These are phyloP conservation scores for Lepus europaeus DNA, from an alignment of 2,113 vertebrate genomes.

Conservation along the genomic window DNA sequence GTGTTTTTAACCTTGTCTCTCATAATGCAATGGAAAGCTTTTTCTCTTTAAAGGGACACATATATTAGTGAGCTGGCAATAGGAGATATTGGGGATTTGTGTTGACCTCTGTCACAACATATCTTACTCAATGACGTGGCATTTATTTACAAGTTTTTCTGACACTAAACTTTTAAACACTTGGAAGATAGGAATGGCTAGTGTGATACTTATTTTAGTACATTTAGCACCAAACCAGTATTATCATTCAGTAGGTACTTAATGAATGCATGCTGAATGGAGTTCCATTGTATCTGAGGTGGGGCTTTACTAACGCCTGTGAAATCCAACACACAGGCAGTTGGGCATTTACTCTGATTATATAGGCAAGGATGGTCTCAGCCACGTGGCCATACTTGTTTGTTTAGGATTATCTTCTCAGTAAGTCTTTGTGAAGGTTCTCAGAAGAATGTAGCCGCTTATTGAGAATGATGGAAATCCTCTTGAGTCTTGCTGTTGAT, in stretches of 20 bases:
- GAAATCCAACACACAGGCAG: background rate
- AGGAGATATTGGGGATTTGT: slow-evolving; percentile 7
- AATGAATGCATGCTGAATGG: background rate
- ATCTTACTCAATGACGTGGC: background rate
- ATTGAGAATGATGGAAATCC: background rate
- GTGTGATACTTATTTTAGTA: background rate
- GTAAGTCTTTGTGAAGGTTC: background rate
- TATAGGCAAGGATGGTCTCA: background rate
- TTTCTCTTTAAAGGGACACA: slow-evolving; percentile 35
- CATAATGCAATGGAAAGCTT: background rate
- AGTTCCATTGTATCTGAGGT: background rate
- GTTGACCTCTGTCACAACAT: background rate
- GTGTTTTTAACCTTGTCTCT: slow-evolving; percentile 62
- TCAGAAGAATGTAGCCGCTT: background rate
- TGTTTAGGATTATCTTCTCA: slow-evolving; percentile 12
- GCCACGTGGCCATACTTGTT: background rate
- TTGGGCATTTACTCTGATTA: background rate
- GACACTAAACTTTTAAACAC: background rate
- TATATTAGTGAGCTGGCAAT: background rate
- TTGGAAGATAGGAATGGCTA: background rate
- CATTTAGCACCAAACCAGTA: slow-evolving; percentile 8
- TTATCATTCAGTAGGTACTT: background rate
- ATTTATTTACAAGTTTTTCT: slow-evolving; percentile 20
- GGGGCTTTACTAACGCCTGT: background rate
- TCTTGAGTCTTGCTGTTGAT: slow-evolving; percentile 26